Conservation (phyloP, 2,888 invertebrate genomes). For the Melinaea marsaeus region DNA sequence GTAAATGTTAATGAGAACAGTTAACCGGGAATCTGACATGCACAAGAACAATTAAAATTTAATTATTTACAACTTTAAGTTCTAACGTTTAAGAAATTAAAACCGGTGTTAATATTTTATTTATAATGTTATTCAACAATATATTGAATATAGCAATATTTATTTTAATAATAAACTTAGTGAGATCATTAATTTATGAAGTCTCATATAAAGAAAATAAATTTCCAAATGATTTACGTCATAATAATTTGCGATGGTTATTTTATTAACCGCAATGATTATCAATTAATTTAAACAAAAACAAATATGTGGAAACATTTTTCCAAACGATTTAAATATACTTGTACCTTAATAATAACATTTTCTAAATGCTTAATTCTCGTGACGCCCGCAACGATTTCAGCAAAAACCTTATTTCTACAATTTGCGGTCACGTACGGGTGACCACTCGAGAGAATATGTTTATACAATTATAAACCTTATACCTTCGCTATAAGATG, state of each 20-base stretch:
- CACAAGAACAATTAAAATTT: conserved; percentile 20
- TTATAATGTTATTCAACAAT: background rate
- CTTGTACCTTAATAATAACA: background rate
- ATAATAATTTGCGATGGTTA: too few relatives aligned
- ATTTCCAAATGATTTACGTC: too few relatives aligned
- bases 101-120: conserved; percentile 5
- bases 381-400: conserved; percentile 11
- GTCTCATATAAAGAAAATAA: too few relatives aligned
- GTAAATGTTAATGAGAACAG: background rate
- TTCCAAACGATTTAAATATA: too few relatives aligned
- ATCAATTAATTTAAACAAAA: too few relatives aligned
- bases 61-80: conserved; percentile 21
- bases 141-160: too few relatives aligned
- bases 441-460: conserved; percentile 10
- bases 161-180: too few relatives aligned
- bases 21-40: conserved; percentile 2
- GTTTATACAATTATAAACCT: conserved; percentile 11
- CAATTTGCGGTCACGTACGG: conserved; percentile 17
- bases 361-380: conserved; percentile 11
- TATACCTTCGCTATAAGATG: background rate
- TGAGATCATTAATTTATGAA: too few relatives aligned
- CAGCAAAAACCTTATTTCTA: conserved; percentile 13
- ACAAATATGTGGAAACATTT: too few relatives aligned
- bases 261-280: too few relatives aligned
- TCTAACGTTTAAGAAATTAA: conserved; percentile 17